phyloP scores from a whole-genome alignment of 2,888 invertebrate species.

The Calameuta idolon region DNA sequence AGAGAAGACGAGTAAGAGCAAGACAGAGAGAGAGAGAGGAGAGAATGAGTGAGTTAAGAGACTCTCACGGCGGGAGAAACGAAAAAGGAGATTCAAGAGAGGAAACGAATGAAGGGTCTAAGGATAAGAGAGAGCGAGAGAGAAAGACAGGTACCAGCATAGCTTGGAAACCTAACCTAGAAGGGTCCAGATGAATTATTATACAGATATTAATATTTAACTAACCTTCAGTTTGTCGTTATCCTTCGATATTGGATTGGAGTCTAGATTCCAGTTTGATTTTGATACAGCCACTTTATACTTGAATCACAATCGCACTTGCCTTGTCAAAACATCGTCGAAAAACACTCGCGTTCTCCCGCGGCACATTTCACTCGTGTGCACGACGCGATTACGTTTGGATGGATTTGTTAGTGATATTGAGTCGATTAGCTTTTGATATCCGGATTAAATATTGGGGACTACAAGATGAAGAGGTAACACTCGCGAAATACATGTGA shows the following conservation, averaged over 20 bases:
- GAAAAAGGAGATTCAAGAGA: slow-evolving; percentile 5
- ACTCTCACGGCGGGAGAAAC: background rate
- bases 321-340: slow-evolving; percentile 32
- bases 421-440: background rate
- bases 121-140: slow-evolving; percentile 20
- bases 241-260: background rate
- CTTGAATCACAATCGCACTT: slow-evolving; percentile 6
- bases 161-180: slow-evolving; percentile 18
- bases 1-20: slow-evolving; percentile 10
- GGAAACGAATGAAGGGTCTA: slow-evolving; percentile 8
- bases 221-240: slow-evolving; percentile 16
- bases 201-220: background rate
- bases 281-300: background rate
- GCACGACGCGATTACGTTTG: background rate
- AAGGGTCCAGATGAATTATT: slow-evolving; percentile 10
- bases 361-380: background rate
- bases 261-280: background rate
- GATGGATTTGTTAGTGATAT: background rate
- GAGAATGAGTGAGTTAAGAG: slow-evolving; percentile 1
- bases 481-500: background rate
- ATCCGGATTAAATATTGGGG: background rate
- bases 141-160: slow-evolving; percentile 11
- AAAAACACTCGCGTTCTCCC: slow-evolving; percentile 2
- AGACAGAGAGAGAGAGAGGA: background rate
- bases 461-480: background rate